phyloP scores from a whole-genome alignment of 2,888 invertebrate species.

The Conus canariensis region DNA sequence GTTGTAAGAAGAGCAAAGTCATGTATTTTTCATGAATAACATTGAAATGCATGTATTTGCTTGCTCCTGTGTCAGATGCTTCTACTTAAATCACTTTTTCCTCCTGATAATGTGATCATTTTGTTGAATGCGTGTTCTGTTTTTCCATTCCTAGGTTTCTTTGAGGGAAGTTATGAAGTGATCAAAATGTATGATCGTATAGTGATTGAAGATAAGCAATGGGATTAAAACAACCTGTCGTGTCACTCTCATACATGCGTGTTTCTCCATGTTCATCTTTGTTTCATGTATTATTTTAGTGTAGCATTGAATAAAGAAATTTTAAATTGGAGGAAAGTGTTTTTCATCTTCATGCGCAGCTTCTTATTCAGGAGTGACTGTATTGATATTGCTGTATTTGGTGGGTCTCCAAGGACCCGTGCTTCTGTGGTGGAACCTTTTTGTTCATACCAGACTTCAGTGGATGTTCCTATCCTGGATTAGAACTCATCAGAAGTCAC shows the following conservation, averaged over 20 bases:
- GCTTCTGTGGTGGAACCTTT: too few species aligned
- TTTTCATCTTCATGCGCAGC: background rate
- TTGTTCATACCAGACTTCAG: too few species aligned
- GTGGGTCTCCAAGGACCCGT: too few species aligned
- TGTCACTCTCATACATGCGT: background rate
- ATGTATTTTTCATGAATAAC: background rate
- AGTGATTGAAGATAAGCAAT: background rate
- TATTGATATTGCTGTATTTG: too few species aligned
- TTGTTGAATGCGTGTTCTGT: conserved; percentile 3
- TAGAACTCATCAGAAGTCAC: too few species aligned
- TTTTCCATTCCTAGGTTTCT: conserved; percentile 22
- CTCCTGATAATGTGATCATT: background rate
- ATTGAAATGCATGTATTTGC: background rate
- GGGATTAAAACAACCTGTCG: background rate
- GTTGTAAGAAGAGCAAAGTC: background rate
- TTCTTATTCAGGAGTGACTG: background rate
- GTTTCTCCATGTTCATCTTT: conserved; percentile 4
- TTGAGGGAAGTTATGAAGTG: background rate
- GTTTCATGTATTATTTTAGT: conserved; percentile 28
- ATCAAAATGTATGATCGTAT: conserved; percentile 17
- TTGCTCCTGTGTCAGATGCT: conserved; percentile 4
- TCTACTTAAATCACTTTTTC: conserved; percentile 13
- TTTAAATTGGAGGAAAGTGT: conserved; percentile 28
- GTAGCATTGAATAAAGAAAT: conserved; percentile 37
- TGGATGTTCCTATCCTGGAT: too few species aligned